Evolutionary conservation across 2,888 invertebrate genomes (phyloP), one percentile per base, ranked within the genome.

Genomic region (Nomada fucata): DNA sequence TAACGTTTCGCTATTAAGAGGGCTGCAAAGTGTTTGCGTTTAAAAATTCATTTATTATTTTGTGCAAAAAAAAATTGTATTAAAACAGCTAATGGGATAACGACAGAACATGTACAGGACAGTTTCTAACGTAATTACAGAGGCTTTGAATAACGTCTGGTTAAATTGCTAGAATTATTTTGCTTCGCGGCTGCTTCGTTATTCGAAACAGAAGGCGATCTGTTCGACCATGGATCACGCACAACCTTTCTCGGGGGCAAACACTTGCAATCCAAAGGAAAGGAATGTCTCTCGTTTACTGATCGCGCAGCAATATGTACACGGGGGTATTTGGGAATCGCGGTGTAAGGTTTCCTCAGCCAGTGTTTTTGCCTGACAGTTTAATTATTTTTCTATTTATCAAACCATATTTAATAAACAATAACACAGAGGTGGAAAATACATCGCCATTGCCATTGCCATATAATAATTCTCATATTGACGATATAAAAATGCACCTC

Each of bases 341-440:
- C 82, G 78, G 82, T 87, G 71, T 86, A 89, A 29, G 89, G 86
- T 85, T 89, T 90, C 88, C 84, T 89, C 86, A 89, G 73, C 89
- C 90, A 91, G 78, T 90, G 88, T 76, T 60, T 26, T 81, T 88
- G 82, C 79, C 87, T 87, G 79, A 47, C 68, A 76, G 76, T 72
- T 59, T 52, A 76, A 79, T 68, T 71, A 69, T 26, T 70, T 36
- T 64, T 47, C n/a, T 15, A 52, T 42, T 64, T 55, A 61, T 57
- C 47, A 7, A 50, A 13, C 4, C 29, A 60, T 20, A 13, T 47
- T 11, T 15, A n/a, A 53, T 36, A 53, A 67, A 3, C 9, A 36
- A 44, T 53, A 44, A 60, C 69, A 69, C 79, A 81, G 69, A 78
- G 42, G 67, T 57, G 72, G 72, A 72, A 23, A 7, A 7, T 26